phyloP scores from a whole-genome alignment of 1,140 invertebrate genomes.

The Brachionus koreanus region DNA sequence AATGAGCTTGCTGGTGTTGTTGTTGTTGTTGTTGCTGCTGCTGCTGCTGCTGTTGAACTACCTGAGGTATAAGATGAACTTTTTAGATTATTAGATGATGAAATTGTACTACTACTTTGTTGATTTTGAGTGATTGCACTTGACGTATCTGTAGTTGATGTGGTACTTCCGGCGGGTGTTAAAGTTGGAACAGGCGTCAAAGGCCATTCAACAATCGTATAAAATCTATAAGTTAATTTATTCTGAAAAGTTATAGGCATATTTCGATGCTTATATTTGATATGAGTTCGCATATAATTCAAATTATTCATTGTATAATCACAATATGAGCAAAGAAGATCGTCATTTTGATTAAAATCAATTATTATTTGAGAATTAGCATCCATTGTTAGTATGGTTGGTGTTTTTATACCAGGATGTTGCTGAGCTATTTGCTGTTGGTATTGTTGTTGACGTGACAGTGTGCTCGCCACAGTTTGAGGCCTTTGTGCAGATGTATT shows the following conservation, averaged over 20 bases:
- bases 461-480: not conserved
- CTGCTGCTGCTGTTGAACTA: not conserved
- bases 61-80: too few species aligned
- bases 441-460: conserved; percentile 7
- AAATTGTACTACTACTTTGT: not conserved
- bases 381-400: conserved; percentile 36
- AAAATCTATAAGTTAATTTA: conserved; percentile 24
- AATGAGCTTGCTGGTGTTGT: not conserved
- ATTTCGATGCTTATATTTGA: conserved; percentile 43
- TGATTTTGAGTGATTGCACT: not conserved
- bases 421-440: conserved; percentile 30
- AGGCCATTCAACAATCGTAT: conserved; percentile 41
- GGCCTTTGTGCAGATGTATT: not conserved
- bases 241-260: conserved; percentile 44
- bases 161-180: not conserved
- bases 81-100: too few species aligned
- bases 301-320: conserved; percentile 44
- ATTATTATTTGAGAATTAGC: conserved; percentile 42
- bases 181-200: conserved; percentile 33
- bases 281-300: conserved; percentile 43
- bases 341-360: conserved; percentile 44
- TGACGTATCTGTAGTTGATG: not conserved
- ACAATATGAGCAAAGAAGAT: conserved; percentile 32
- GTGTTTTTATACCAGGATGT: conserved; percentile 33
- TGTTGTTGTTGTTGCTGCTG: not conserved